phyloP scores from a whole-genome alignment of 2,113 vertebrate species.

The Parotia lawesii region DNA sequence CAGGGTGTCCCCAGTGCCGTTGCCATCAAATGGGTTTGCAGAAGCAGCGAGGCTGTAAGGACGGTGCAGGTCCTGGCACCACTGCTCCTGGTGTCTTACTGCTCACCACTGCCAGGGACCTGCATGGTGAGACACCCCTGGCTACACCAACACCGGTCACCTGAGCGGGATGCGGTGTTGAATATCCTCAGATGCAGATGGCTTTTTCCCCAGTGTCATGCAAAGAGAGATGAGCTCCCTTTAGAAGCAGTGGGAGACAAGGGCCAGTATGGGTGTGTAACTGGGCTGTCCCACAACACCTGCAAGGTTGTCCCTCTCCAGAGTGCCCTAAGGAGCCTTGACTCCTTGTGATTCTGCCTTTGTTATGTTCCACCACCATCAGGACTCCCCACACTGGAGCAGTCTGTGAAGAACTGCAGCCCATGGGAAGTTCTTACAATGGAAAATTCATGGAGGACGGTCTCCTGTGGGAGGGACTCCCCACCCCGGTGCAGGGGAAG shows the following conservation, averaged over 20 bases:
- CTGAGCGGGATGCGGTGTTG: fast-evolving
- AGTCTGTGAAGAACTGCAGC: neutral
- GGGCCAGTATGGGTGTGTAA: fast-evolving
- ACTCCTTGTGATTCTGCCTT: neutral
- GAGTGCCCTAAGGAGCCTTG: neutral
- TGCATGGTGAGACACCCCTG: neutral
- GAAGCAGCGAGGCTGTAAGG: neutral
- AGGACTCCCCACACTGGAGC: neutral
- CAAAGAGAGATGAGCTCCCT: neutral
- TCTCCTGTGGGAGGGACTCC: neutral
- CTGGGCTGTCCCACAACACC: neutral
- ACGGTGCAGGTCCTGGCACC: neutral
- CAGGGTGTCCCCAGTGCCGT: fast-evolving
- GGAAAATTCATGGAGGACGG: neutral
- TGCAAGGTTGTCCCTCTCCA: neutral
- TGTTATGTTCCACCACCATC: neutral
- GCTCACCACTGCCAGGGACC: neutral
- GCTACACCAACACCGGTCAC: fast-evolving
- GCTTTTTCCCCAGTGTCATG: neutral
- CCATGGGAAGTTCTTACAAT: neutral
- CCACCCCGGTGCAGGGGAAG: neutral
- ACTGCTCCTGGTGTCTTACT: neutral
- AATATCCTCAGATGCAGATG: neutral
- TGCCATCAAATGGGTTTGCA: neutral
- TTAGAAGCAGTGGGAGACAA: neutral